Percentiles rank a stretch among this genome's conserved stretches.
Evolutionary conservation across 1,140 invertebrate species (phyloP).

Genomic region (Caenorhabditis inopinata): DNA sequence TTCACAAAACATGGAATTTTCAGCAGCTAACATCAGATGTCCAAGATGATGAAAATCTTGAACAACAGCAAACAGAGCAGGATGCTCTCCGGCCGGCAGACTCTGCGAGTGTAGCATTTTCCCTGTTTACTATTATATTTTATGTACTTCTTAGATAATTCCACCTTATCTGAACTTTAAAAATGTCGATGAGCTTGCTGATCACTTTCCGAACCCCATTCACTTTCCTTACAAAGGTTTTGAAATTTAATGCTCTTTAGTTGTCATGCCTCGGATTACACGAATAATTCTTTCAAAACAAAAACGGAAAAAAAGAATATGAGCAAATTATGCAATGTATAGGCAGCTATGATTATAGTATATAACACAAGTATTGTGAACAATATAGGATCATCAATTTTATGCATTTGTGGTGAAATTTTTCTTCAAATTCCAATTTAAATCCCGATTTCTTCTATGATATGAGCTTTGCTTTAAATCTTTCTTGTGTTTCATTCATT

Average conservation of each 20-base stretch:
- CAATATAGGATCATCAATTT: constrained; percentile 22
- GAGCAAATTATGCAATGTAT: neutral
- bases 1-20: too few species aligned
- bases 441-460: constrained; percentile 10
- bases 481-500: neutral
- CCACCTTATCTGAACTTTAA: neutral
- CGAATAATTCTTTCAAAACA: too few species aligned
- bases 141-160: constrained; percentile 1
- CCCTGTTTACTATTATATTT: neutral
- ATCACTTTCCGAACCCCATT: neutral
- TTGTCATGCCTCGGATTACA: neutral
- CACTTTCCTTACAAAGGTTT: constrained; percentile 1
- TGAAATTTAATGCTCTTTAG: neutral
- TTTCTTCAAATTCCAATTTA: constrained; percentile 1
- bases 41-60: neutral
- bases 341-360: neutral
- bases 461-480: constrained; percentile 1
- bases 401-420: constrained; percentile 20
- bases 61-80: constrained; percentile 1
- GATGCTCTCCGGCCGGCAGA: constrained; percentile 10
- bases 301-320: too few species aligned
- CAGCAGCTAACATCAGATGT: neutral
- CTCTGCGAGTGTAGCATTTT: constrained; percentile 6
- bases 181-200: neutral
- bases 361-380: constrained; percentile 24